phyloP scores from a whole-genome alignment of 2,888 invertebrate genomes.

The Eristalis pertinax region DNA sequence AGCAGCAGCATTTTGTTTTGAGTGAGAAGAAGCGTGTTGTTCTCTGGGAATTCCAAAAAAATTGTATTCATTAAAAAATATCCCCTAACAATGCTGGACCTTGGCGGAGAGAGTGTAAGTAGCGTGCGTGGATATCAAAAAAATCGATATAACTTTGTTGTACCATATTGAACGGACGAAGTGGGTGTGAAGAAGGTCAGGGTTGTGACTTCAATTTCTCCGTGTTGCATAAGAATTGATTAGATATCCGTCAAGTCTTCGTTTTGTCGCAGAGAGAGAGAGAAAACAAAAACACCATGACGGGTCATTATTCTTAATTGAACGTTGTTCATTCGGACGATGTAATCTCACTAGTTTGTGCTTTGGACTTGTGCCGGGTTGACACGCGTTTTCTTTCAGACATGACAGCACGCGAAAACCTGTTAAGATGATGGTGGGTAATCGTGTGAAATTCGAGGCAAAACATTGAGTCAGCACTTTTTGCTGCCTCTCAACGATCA shows the following conservation, averaged over 20 bases:
- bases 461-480: not conserved
- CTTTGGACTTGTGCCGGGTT: not conserved
- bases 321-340: not conserved
- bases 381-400: not conserved
- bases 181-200: constrained; percentile 45
- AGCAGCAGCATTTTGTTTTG: not conserved
- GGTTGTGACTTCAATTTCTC: constrained; percentile 11
- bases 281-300: not conserved
- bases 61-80: constrained; percentile 8
- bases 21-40: not conserved
- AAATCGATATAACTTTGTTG: constrained; percentile 47
- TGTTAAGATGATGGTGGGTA: not conserved
- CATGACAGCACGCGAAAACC: not conserved
- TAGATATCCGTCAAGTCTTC: not conserved
- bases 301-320: not conserved
- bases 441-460: not conserved
- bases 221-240: constrained; percentile 40
- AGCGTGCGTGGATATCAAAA: not conserved
- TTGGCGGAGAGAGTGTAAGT: constrained; percentile 51
- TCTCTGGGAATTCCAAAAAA: constrained; percentile 1
- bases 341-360: not conserved
- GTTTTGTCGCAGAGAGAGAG: not conserved
- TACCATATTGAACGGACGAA: not conserved
- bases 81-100: constrained; percentile 24
- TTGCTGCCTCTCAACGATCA: not conserved